Conservation (phyloP, 2,888 invertebrate species). For the Scaptomyza reducta region DNA sequence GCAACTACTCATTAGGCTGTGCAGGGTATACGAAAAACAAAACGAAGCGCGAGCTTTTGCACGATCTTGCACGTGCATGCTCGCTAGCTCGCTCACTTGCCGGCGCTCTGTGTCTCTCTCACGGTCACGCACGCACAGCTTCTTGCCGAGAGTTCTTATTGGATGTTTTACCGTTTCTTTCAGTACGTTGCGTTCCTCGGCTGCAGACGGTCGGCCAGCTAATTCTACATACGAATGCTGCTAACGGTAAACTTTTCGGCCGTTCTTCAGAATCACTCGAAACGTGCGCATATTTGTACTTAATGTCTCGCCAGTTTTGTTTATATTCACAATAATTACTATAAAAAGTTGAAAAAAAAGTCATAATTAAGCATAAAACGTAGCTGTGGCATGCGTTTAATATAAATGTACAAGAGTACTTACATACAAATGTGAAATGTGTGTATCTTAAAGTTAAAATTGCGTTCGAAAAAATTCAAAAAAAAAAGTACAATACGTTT, state of each 20-base stretch:
- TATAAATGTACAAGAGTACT: constrained; percentile 12
- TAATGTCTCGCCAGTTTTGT: constrained; percentile 41
- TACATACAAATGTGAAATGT: background rate
- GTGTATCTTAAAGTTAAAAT: constrained; percentile 25
- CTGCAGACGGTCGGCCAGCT: constrained; percentile 47
- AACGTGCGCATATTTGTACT: constrained; percentile 59
- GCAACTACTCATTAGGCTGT: background rate
- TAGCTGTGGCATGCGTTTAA: constrained; percentile 26
- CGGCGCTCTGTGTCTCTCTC: constrained; percentile 9
- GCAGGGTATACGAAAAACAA: constrained; percentile 21
- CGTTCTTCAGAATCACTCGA: constrained; percentile 48
- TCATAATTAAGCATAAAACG: constrained; percentile 30
- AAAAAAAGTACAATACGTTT: constrained; percentile 22
- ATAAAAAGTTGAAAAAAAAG: constrained; percentile 60
- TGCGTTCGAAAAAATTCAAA: constrained; percentile 23
- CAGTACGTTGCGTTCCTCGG: constrained; percentile 57
- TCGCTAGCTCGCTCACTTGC: background rate
- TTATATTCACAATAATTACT: constrained; percentile 61
- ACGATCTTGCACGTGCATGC: constrained; percentile 59
- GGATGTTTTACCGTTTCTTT: constrained; percentile 51
- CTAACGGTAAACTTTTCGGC: constrained; percentile 34
- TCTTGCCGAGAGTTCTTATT: constrained; percentile 40
- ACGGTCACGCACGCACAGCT: constrained; percentile 30
- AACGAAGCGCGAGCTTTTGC: constrained; percentile 21
- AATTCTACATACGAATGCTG: constrained; percentile 3